A percentile compares a stretch with the other conserved stretches of the same genome.
phyloP scores from a whole-genome alignment of 2,888 invertebrate species.

The Eilema griseolum region DNA sequence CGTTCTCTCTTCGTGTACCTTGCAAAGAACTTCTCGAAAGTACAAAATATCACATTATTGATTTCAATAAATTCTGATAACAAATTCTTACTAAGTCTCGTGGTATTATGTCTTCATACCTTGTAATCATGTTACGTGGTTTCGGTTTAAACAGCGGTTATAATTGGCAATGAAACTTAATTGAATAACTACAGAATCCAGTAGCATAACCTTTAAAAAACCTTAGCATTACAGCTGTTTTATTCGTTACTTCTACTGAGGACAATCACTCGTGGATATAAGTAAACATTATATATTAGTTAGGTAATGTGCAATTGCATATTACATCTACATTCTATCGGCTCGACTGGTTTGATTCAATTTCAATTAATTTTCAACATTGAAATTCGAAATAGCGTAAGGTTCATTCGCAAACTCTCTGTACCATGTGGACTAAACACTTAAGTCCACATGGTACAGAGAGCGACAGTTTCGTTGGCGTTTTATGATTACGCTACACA shows the following conservation, averaged over 20 bases:
- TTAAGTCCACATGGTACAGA: too few relatives aligned
- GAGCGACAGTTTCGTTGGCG: too few relatives aligned
- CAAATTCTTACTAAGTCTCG: neutral
- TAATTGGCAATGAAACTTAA: neutral
- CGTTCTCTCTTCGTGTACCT: too few relatives aligned
- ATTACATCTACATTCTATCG: neutral
- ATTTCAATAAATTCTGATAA: neutral
- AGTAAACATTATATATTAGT: neutral
- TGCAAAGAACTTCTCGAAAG: too few relatives aligned
- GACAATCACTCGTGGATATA: neutral
- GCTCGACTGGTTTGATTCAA: neutral
- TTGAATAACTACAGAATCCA: neutral
- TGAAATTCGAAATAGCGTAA: too few relatives aligned
- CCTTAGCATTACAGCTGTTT: neutral
- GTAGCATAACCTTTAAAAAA: neutral
- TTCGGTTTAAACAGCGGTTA: neutral
- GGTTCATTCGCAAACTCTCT: too few relatives aligned
- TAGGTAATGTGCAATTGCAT: neutral
- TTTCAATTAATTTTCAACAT: neutral
- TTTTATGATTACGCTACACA: too few relatives aligned
- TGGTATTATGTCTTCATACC: neutral
- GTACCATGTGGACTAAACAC: too few relatives aligned
- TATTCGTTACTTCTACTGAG: neutral
- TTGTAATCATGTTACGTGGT: neutral
- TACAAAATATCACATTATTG: too few relatives aligned